Conservation (phyloP, 2,113 vertebrate species). For the Tylochromis polylepis region DNA sequence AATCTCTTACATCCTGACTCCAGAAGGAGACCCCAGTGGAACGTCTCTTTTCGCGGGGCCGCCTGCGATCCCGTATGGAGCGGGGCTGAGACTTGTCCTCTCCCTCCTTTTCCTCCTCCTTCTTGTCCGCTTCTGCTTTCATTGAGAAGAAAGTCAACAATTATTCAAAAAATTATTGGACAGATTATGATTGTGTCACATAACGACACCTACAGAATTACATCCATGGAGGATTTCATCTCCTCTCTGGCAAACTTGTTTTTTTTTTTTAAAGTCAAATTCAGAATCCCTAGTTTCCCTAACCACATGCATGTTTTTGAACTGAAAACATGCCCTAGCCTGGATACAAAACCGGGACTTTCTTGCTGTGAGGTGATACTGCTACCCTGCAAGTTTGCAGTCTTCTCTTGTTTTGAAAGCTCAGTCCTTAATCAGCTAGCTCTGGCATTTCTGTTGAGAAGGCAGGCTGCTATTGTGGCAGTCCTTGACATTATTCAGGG, state of each 20-base stretch:
- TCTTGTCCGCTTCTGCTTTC: constrained; percentile 81
- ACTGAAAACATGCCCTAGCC: not conserved
- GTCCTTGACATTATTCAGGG: too few species aligned
- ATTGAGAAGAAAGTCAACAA: not conserved
- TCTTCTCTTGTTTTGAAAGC: not conserved
- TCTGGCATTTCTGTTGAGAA: not conserved
- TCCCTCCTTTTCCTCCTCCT: constrained; percentile 90
- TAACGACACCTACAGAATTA: not conserved
- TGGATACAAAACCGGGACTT: not conserved
- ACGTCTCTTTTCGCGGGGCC: constrained; percentile 94
- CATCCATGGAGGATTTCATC: not conserved
- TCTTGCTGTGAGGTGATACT: not conserved
- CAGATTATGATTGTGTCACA: not conserved
- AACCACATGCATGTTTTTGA: not conserved
- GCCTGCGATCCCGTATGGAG: constrained; percentile 91
- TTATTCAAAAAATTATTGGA: not conserved
- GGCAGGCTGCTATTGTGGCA: not conserved
- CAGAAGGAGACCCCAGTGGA: constrained; percentile 93
- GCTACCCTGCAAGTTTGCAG: not conserved
- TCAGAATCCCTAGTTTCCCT: not conserved
- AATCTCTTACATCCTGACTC: constrained; percentile 85
- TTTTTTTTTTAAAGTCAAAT: not conserved
- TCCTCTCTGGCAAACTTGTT: not conserved
- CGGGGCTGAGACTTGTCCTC: constrained; percentile 95
- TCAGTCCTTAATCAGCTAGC: not conserved